Base-by-base conservation (phyloP, 1,140 invertebrate species). In the Meloidogyne hapla region DNA sequence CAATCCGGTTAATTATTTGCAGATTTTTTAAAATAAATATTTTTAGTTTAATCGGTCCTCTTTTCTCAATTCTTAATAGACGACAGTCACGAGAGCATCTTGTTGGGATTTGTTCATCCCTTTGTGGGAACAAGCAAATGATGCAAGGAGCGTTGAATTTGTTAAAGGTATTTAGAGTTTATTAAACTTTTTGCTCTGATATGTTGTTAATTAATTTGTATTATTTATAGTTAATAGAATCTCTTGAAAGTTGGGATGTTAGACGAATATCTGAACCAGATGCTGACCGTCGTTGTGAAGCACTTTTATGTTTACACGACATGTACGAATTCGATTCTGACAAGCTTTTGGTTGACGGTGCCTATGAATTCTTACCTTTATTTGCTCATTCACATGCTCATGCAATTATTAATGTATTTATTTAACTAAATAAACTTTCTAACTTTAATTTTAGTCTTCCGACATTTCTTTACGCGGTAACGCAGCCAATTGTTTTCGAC, bases 231-330 rank as follows among this genome's bases (percentile, higher is more conserved):
- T 26, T 76, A 15, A 26, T 86, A 21, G 79, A 69, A 13, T 77
- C 92, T 83, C 89, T 98, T 45, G 97, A 97, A 89, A 91, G 94
- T 0, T 96, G 91, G 90, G 92, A 96, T 88, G 88, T 89, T 25
- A 91, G 91, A 73, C 93, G 93, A 91, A 89, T 96, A 9, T 94
- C 96, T 79, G 94, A 97, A 84, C 94, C 95, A 0, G 94, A 98
- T 88, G 95, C 93, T 84, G 91, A 93, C 64, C 90, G 90, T 76
- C 90, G 95, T 79, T 87, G 96, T 15, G 91, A 92, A 6, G 80
- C 69, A 38, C 23, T 48, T 45, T 12, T 78, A 15, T 23, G 23
- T 18, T 40, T 79, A 23, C 63, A 74, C 12, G 40, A 81, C 33
- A 65, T n/a, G n/a, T 80, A 80, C 65, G 74, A 65, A 62, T 23